These are phyloP conservation scores for Platycercus adscitus DNA, from an alignment of 2,113 vertebrate species.

Conservation along the genomic window DNA sequence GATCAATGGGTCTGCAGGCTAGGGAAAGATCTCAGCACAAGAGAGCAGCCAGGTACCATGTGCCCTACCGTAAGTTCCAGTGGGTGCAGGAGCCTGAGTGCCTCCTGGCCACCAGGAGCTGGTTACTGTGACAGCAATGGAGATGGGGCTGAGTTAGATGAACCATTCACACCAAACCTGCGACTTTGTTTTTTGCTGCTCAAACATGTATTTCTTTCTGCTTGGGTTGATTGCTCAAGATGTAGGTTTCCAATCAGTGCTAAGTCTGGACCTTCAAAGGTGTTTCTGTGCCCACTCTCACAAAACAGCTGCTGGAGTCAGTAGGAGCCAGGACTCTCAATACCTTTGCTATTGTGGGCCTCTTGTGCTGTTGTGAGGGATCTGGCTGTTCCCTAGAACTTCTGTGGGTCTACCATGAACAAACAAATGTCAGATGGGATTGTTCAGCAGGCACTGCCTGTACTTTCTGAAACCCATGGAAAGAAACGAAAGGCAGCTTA, in stretches of 20 bases:
- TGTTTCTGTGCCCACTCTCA: neutral
- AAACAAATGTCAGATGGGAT: neutral
- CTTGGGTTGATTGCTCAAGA: neutral
- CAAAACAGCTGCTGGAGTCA: neutral
- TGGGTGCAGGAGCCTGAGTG: neutral
- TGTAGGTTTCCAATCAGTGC: neutral
- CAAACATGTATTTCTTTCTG: neutral
- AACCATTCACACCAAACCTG: neutral
- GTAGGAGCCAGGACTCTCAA: neutral
- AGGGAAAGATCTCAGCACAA: neutral
- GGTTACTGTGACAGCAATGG: neutral
- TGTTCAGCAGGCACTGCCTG: slow-evolving; percentile 31
- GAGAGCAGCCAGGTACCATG: neutral
- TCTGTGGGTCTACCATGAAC: neutral
- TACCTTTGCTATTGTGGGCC: neutral
- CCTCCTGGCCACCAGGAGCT: neutral
- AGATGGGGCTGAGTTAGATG: neutral
- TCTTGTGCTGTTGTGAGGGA: neutral
- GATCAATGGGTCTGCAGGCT: neutral
- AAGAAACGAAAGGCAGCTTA: neutral
- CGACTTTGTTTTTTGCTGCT: neutral
- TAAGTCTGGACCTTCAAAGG: neutral
- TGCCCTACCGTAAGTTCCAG: neutral
- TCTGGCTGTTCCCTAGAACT: neutral
- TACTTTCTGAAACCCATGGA: neutral